These are phyloP conservation scores for Arizona elegans DNA, from an alignment of 2,113 vertebrate species.

Conservation along the genomic window DNA sequence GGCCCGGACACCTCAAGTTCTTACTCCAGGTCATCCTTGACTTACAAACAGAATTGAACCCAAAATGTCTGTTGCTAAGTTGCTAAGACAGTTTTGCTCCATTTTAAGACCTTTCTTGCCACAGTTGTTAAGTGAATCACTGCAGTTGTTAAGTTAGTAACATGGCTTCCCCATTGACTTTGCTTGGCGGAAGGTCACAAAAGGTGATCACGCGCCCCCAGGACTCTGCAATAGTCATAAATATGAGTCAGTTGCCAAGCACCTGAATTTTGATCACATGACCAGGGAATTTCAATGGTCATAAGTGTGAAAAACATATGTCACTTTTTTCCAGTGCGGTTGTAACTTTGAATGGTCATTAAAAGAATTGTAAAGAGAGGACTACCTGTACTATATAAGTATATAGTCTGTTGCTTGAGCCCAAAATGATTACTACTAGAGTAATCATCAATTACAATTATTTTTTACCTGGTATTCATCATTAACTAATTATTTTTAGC, in stretches of 20 bases:
- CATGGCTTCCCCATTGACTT: not conserved
- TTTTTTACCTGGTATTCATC: not conserved
- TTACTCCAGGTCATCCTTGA: not conserved
- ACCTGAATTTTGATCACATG: not conserved
- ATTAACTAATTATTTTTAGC: not conserved
- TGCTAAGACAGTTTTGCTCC: not conserved
- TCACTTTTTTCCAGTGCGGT: not conserved
- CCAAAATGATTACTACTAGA: not conserved
- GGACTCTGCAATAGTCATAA: not conserved
- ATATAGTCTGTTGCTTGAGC: not conserved
- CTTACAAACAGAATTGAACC: too few species aligned
- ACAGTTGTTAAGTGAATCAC: too few species aligned
- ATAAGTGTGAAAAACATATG: not conserved
- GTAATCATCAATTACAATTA: not conserved
- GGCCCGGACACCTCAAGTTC: not conserved
- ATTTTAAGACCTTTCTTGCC: not conserved
- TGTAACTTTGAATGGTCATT: not conserved
- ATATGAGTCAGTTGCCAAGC: not conserved
- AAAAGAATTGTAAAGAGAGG: not conserved
- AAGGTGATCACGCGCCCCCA: not conserved
- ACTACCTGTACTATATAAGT: not conserved
- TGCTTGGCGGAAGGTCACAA: not conserved
- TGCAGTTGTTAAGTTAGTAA: not conserved
- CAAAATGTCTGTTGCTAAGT: too few species aligned
- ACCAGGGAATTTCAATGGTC: not conserved